Evolutionary conservation across 2,113 vertebrate genomes (phyloP).

Genomic region (Bubo bubo): DNA sequence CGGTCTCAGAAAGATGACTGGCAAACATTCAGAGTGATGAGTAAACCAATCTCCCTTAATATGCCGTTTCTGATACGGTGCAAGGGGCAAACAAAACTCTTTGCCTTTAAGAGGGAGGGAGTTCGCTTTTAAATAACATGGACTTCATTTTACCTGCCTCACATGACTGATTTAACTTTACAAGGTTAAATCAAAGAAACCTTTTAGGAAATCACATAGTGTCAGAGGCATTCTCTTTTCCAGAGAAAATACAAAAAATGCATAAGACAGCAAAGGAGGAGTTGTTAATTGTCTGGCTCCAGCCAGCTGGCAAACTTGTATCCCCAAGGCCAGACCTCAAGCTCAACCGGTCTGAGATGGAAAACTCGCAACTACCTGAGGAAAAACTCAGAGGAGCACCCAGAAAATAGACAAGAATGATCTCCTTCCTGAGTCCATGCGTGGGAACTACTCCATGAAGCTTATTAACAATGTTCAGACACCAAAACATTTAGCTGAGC

Average conservation of each 20-base stretch:
- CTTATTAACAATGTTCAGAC: background rate
- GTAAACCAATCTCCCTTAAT: background rate
- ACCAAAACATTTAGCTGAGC: background rate
- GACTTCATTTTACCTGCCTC: background rate
- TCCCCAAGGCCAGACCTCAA: accelerated
- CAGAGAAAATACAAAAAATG: background rate
- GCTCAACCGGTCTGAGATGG: background rate
- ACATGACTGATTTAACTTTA: background rate
- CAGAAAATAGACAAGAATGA: accelerated
- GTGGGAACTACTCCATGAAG: background rate
- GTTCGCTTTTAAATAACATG: background rate
- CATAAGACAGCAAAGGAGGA: background rate
- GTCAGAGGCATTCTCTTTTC: background rate
- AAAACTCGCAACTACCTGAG: background rate
- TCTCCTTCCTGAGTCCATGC: background rate
- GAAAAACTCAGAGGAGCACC: background rate
- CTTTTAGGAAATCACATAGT: background rate
- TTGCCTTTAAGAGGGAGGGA: background rate
- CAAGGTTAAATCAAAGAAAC: background rate
- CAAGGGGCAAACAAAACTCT: background rate
- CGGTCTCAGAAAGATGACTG: background rate
- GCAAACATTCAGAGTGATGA: background rate
- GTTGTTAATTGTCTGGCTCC: background rate
- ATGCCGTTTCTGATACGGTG: background rate
- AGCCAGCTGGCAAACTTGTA: background rate